Evolutionary conservation across 1,140 invertebrate genomes (phyloP).

Genomic region (Pachypsylla venusta): DNA sequence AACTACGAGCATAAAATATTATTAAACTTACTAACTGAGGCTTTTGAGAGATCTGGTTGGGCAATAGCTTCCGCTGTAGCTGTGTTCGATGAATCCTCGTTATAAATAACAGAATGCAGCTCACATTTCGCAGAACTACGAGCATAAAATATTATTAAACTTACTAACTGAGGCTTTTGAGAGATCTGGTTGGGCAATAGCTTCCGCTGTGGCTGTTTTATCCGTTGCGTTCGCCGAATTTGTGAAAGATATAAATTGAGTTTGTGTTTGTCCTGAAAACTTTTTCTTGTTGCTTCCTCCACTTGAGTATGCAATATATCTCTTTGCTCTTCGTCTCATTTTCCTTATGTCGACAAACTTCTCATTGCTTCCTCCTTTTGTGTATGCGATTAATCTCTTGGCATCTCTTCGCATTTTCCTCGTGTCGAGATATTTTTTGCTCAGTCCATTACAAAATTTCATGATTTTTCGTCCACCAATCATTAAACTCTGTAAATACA

Average conservation of each 20-base stretch:
- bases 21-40: conserved; percentile 55
- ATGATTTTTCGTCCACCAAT: not conserved
- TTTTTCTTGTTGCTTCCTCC: conserved; percentile 18
- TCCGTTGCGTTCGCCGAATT: conserved; percentile 34
- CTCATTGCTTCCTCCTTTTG: not conserved
- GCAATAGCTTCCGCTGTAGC: conserved; percentile 65
- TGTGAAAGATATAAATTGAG: conserved; percentile 55
- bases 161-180: conserved; percentile 61
- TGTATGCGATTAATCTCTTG: not conserved
- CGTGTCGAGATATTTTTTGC: not conserved
- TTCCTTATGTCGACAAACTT: not conserved
- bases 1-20: not conserved
- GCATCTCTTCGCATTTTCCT: not conserved
- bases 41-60: conserved; percentile 48
- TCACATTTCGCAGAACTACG: not conserved
- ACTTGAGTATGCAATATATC: not conserved
- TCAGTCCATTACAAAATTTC: not conserved
- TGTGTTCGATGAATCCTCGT: conserved; percentile 42
- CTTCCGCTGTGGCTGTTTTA: conserved; percentile 49
- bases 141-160: conserved; percentile 29
- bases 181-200: conserved; percentile 50
- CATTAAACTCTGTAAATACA: not conserved
- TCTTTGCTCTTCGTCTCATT: not conserved
- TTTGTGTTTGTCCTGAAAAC: conserved; percentile 59
- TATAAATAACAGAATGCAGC: too few species aligned